A percentile compares a stretch with the other conserved stretches of the same genome.
Conservation (phyloP, 92 coral and sea anemone genomes). For the Actinostola sp. region DNA sequence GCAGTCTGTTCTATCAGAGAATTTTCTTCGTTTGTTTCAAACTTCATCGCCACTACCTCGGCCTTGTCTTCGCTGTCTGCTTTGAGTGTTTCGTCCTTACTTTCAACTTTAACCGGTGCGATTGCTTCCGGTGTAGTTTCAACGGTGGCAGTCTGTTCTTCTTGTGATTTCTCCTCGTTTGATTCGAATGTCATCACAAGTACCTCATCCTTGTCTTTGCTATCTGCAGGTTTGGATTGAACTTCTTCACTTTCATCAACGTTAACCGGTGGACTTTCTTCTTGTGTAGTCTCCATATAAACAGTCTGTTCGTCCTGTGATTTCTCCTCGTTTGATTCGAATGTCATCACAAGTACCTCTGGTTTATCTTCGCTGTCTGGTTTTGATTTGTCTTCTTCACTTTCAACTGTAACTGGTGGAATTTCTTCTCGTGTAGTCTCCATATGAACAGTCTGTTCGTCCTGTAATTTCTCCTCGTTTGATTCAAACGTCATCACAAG, state of each 20-base stretch:
- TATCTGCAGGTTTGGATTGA: background rate
- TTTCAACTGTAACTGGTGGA: background rate
- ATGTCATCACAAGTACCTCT: background rate
- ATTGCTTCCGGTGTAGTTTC: background rate
- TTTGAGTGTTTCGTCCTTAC: background rate
- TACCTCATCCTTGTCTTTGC: background rate
- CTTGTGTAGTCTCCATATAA: background rate
- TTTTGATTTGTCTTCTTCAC: background rate
- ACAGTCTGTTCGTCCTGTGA: background rate
- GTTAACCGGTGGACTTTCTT: background rate
- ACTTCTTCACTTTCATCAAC: background rate
- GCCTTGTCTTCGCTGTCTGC: conserved; percentile 1
- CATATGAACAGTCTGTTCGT: background rate
- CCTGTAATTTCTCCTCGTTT: background rate
- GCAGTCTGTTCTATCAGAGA: conserved; percentile 2
- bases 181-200: background rate
- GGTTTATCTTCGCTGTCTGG: background rate
- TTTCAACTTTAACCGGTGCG: background rate
- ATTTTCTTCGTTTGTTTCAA: conserved; percentile 12
- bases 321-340: background rate
- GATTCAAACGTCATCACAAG: background rate
- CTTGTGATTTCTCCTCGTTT: background rate
- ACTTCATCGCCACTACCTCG: background rate
- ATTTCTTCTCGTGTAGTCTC: background rate
- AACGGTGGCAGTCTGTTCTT: conserved; percentile 3